Evolutionary conservation across 2,888 invertebrate genomes (phyloP).

Genomic region (Agrypnus murinus): DNA sequence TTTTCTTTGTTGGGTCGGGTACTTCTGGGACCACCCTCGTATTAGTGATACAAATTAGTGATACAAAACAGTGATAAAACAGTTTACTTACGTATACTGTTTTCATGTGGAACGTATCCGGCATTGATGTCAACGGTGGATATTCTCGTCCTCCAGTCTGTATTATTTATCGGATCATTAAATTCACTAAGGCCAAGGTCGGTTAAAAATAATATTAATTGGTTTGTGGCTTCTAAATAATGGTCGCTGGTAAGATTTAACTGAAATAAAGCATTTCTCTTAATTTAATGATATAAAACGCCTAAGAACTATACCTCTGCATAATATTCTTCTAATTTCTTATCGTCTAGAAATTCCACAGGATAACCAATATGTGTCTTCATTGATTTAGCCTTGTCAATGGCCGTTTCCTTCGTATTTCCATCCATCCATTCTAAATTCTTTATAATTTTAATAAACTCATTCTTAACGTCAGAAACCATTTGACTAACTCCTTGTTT

Average conservation of each 20-base stretch:
- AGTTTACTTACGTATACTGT: slow-evolving; percentile 4
- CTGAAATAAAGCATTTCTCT: not conserved
- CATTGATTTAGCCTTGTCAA: slow-evolving; percentile 54
- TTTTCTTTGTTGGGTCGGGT: too few species aligned
- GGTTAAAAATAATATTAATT: not conserved
- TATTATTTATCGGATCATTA: not conserved
- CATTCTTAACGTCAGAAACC: slow-evolving; percentile 50
- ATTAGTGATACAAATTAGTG: not conserved
- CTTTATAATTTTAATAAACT: slow-evolving; percentile 53
- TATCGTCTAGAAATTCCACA: slow-evolving; percentile 56
- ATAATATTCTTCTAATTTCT: slow-evolving; percentile 75
- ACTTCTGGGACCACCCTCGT: too few species aligned
- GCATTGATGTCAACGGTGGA: not conserved
- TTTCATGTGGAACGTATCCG: not conserved
- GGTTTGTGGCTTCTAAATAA: not conserved
- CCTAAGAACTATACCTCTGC: slow-evolving; percentile 72
- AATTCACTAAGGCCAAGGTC: not conserved
- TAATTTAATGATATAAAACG: not conserved
- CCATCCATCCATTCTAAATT: slow-evolving; percentile 48
- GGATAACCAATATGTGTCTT: slow-evolving; percentile 57
- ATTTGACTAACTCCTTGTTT: slow-evolving; percentile 48
- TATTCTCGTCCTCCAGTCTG: slow-evolving; percentile 1
- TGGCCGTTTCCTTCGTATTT: slow-evolving; percentile 51
- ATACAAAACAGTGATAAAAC: too few species aligned
- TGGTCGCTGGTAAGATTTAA: not conserved